These are phyloP conservation scores for Mycalesis mineus DNA, from an alignment of 2,888 invertebrate species.

Conservation along the genomic window DNA sequence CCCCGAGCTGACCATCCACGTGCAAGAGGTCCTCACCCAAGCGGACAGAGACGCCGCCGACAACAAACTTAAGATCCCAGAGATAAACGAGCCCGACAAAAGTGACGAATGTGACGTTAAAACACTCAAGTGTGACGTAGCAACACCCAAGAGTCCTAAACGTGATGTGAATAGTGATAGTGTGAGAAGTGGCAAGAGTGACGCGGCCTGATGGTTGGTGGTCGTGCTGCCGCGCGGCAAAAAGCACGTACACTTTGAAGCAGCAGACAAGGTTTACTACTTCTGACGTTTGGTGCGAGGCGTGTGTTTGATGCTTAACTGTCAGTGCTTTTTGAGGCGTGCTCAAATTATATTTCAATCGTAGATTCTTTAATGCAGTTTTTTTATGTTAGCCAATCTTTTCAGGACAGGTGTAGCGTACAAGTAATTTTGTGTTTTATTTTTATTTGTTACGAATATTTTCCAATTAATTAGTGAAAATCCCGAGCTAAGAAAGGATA, in stretches of 20 bases:
- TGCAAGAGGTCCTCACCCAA: slow-evolving; percentile 67
- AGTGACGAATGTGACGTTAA: slow-evolving; percentile 30
- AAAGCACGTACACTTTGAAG: slow-evolving; percentile 73
- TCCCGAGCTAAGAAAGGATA: no score
- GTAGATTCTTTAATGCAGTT: background rate
- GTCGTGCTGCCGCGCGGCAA: slow-evolving; percentile 62
- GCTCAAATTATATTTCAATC: slow-evolving; percentile 5
- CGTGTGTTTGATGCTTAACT: slow-evolving; percentile 13
- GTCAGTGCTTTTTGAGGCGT: slow-evolving; percentile 13
- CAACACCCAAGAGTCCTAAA: slow-evolving; percentile 28
- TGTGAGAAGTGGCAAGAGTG: slow-evolving; percentile 35
- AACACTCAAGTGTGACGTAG: slow-evolving; percentile 31
- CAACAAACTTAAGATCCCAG: slow-evolving; percentile 49
- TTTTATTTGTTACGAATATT: no score
- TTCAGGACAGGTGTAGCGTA: no score
- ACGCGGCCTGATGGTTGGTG: slow-evolving; percentile 65
- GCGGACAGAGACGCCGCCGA: slow-evolving; percentile 45
- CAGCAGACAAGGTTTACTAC: slow-evolving; percentile 65
- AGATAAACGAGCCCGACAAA: slow-evolving; percentile 59
- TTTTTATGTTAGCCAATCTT: background rate
- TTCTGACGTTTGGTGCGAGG: slow-evolving; percentile 38
- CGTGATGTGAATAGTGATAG: slow-evolving; percentile 30
- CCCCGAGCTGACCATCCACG: slow-evolving; percentile 67
- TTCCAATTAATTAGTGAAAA: no score
- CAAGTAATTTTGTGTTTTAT: no score